Conservation (phyloP, 2,797 vertebrate species). For the Nothura maculosa region DNA sequence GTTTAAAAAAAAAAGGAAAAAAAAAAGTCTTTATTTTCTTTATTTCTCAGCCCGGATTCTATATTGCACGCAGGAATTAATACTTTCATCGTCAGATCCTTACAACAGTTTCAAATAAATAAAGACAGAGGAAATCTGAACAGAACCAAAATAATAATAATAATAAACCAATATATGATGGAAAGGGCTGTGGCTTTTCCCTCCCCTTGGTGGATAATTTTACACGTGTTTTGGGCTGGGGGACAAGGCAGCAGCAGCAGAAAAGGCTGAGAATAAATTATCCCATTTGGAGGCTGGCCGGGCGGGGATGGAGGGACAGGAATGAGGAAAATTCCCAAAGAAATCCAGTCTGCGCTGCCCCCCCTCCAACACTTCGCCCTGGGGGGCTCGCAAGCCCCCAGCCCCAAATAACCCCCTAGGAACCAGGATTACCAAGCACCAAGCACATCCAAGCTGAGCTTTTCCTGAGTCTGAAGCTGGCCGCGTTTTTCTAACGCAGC, state of each 20-base stretch:
- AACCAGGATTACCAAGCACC: neutral
- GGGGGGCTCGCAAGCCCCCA: neutral
- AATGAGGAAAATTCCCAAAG: neutral
- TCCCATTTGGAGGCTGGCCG: neutral
- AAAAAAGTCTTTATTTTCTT: constrained; percentile 64
- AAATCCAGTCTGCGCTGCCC: neutral
- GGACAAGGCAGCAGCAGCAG: neutral
- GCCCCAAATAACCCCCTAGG: neutral
- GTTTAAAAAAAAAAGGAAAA: neutral
- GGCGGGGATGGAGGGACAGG: neutral
- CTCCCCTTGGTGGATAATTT: neutral
- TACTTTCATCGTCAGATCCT: constrained; percentile 34
- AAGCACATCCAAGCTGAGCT: neutral
- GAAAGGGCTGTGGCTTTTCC: neutral
- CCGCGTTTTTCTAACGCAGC: neutral
- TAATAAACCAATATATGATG: neutral
- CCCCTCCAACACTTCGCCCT: too few relatives aligned
- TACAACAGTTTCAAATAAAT: constrained; percentile 67
- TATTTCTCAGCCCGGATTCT: constrained; percentile 66
- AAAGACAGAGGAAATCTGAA: constrained; percentile 15
- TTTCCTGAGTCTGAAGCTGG: constrained; percentile 31
- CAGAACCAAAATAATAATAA: neutral
- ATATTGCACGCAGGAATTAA: constrained; percentile 67
- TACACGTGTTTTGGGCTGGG: neutral
- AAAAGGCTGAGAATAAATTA: neutral